Evolutionary conservation across 2,113 vertebrate species (phyloP).

Genomic region (Lamprotornis superbus): DNA sequence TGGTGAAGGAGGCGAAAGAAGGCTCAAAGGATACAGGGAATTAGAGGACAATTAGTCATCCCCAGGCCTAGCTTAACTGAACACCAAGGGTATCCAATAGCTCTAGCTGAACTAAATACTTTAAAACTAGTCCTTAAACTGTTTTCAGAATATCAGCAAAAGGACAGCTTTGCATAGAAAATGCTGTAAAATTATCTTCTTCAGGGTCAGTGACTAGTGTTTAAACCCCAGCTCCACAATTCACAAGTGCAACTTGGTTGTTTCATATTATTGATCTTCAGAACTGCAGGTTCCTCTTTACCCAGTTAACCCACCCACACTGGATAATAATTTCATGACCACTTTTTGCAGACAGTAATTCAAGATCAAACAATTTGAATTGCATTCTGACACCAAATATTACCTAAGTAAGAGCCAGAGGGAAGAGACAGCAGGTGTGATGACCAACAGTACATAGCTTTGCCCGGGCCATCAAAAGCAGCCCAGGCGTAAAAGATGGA

Average conservation of each 20-base stretch:
- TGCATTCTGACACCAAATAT: background rate
- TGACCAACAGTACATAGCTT: accelerated
- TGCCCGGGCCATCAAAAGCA: background rate
- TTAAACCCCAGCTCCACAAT: background rate
- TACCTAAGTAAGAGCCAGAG: background rate
- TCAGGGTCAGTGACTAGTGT: background rate
- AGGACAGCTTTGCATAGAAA: background rate
- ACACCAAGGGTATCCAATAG: background rate
- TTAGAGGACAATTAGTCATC: background rate
- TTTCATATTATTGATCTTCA: background rate
- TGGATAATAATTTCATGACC: background rate
- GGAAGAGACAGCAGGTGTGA: background rate
- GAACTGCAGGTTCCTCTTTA: background rate
- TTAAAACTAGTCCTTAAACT: background rate
- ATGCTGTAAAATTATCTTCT: background rate
- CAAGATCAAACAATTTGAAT: background rate
- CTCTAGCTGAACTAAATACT: background rate
- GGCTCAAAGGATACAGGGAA: background rate
- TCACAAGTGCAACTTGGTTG: background rate
- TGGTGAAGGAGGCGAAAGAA: background rate
- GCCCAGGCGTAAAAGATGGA: background rate
- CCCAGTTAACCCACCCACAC: background rate
- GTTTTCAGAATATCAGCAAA: background rate
- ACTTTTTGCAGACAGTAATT: background rate
- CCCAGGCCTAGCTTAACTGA: background rate